Conservation (phyloP, 2,888 invertebrate genomes). For the Eueremaeus valkanovi region DNA sequence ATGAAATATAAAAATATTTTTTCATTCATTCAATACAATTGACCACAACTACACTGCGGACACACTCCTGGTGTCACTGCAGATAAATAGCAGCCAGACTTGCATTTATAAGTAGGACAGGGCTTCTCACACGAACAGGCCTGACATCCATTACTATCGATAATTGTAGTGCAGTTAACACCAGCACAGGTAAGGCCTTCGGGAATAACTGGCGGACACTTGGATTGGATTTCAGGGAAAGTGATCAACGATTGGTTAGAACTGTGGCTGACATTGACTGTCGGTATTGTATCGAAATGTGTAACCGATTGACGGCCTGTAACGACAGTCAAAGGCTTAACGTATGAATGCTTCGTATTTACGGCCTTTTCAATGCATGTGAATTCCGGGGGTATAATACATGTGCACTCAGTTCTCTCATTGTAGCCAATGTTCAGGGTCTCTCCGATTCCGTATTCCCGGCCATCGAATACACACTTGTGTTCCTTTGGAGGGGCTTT, state of each 20-base stretch:
- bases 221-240: background rate
- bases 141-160: conserved; percentile 7
- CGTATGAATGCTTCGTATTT: no score
- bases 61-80: background rate
- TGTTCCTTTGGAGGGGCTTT: background rate
- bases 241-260: no score
- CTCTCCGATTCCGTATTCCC: background rate
- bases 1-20: no score
- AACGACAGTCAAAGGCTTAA: no score
- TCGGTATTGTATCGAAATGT: no score
- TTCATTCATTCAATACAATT: background rate
- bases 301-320: no score
- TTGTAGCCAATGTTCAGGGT: no score
- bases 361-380: background rate
- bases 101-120: background rate
- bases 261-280: no score
- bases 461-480: background rate
- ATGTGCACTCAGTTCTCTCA: background rate
- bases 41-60: background rate
- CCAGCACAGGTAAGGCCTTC: conserved; percentile 7
- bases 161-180: conserved; percentile 12
- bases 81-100: background rate
- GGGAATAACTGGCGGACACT: conserved; percentile 2
- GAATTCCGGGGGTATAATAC: background rate
- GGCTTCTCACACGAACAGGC: background rate